phyloP scores from a whole-genome alignment of 2,888 invertebrate genomes.

The Orchesella flavescens region DNA sequence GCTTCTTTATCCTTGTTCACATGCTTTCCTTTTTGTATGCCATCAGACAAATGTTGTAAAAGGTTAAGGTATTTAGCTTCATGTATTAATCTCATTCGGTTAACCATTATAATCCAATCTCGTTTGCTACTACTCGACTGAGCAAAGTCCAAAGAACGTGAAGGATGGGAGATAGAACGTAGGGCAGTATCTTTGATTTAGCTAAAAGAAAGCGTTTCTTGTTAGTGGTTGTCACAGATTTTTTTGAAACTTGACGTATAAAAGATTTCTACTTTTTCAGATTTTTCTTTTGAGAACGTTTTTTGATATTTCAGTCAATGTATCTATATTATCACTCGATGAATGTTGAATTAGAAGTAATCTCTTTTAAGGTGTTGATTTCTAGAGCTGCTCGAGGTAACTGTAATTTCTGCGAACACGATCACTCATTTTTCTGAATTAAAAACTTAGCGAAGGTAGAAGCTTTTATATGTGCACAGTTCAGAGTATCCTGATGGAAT shows the following conservation, averaged over 20 bases:
- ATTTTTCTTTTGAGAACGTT: neutral
- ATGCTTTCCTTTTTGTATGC: neutral
- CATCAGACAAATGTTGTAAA: neutral
- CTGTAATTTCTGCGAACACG: conserved; percentile 20
- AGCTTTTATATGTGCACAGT: conserved; percentile 49
- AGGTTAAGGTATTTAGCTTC: conserved; percentile 28
- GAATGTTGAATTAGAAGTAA: no score
- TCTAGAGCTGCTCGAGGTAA: conserved; percentile 22
- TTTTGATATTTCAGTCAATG: conserved; percentile 13
- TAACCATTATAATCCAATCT: conserved; percentile 52
- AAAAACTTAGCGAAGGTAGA: neutral
- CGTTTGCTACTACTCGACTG: conserved; percentile 15
- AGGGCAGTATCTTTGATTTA: neutral
- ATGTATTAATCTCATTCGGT: conserved; percentile 56
- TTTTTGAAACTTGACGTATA: conserved; percentile 13
- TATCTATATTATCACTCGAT: conserved; percentile 34
- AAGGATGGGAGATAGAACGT: conserved; percentile 39
- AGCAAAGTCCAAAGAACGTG: conserved; percentile 22
- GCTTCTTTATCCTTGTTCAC: neutral
- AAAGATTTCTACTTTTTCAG: conserved; percentile 6
- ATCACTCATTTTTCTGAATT: conserved; percentile 36
- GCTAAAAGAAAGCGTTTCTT: neutral
- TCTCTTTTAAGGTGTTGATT: no score
- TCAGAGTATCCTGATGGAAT: conserved; percentile 5
- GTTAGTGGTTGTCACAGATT: neutral